Evolutionary conservation across 2,888 invertebrate species (phyloP).

Genomic region (Pharmacophagus antenor): DNA sequence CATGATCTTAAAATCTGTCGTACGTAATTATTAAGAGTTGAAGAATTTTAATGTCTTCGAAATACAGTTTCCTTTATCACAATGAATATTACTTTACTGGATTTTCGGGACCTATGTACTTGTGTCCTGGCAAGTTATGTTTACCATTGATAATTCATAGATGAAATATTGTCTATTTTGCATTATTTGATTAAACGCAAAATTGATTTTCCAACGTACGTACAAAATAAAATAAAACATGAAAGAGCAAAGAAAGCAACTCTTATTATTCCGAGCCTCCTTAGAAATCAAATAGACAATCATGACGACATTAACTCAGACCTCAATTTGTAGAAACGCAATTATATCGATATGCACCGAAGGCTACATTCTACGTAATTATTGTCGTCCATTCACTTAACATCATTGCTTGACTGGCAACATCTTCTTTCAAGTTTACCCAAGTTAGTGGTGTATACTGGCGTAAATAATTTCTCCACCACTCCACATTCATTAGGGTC

Average conservation of each 20-base stretch:
- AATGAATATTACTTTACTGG: constrained; percentile 71
- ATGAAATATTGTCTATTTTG: constrained; percentile 46
- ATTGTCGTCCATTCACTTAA: constrained; percentile 76
- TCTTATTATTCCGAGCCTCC: neutral
- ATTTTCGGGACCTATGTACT: constrained; percentile 56
- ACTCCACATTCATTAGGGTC: constrained; percentile 68
- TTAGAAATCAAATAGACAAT: constrained; percentile 7
- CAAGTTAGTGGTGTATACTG: constrained; percentile 58
- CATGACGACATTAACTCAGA: constrained; percentile 28
- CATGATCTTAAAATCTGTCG: constrained; percentile 79
- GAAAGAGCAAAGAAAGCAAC: neutral
- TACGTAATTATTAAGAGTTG: constrained; percentile 77
- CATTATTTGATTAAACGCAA: constrained; percentile 33
- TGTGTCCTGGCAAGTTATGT: constrained; percentile 64
- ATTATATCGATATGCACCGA: constrained; percentile 70
- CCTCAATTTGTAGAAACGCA: constrained; percentile 59
- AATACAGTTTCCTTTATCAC: constrained; percentile 77
- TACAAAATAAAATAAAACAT: neutral
- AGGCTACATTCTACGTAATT: constrained; percentile 66
- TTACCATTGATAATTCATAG: constrained; percentile 44
- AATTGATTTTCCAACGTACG: neutral
- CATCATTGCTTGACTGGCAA: constrained; percentile 71
- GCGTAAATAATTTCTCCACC: constrained; percentile 75
- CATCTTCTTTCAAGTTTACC: constrained; percentile 67
- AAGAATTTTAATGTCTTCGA: constrained; percentile 77